A percentile compares a stretch with the other conserved stretches of the same genome.
phyloP scores from a whole-genome alignment of 2,888 invertebrate genomes.

The Drosophila colorata region DNA sequence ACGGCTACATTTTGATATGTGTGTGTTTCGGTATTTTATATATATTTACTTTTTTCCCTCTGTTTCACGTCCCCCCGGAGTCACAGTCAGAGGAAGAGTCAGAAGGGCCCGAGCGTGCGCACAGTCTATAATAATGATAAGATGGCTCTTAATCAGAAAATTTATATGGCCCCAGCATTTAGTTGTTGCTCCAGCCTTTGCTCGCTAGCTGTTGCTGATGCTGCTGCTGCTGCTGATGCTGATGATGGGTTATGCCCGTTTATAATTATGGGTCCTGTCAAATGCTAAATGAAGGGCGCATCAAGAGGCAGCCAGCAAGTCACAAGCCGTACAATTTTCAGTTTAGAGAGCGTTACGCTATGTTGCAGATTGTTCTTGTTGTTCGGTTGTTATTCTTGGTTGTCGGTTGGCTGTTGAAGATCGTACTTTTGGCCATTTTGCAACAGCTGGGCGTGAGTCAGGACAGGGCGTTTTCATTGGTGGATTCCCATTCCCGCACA shows the following conservation, averaged over 20 bases:
- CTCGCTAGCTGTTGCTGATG: constrained; percentile 8
- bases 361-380: constrained; percentile 30
- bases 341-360: constrained; percentile 51
- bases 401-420: constrained; percentile 2
- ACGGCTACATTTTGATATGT: constrained; percentile 62
- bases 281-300: constrained; percentile 81
- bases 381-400: constrained; percentile 2
- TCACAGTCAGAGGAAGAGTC: constrained; percentile 26
- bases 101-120: constrained; percentile 68
- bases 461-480: constrained; percentile 44
- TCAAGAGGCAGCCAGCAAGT: constrained; percentile 64
- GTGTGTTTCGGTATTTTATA: constrained; percentile 63
- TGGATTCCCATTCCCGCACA: background rate
- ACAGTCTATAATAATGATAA: constrained; percentile 84
- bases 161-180: constrained; percentile 83
- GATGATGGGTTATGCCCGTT: constrained; percentile 84
- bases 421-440: constrained; percentile 4
- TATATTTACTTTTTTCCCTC: constrained; percentile 30
- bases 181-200: constrained; percentile 59
- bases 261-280: constrained; percentile 85
- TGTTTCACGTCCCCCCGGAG: constrained; percentile 28
- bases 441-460: constrained; percentile 43
- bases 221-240: constrained; percentile 46
- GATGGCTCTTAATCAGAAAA: constrained; percentile 85
- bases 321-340: constrained; percentile 67